Evolutionary conservation across 2,888 invertebrate genomes (phyloP).

Genomic region (Hypolimnas misippus): DNA sequence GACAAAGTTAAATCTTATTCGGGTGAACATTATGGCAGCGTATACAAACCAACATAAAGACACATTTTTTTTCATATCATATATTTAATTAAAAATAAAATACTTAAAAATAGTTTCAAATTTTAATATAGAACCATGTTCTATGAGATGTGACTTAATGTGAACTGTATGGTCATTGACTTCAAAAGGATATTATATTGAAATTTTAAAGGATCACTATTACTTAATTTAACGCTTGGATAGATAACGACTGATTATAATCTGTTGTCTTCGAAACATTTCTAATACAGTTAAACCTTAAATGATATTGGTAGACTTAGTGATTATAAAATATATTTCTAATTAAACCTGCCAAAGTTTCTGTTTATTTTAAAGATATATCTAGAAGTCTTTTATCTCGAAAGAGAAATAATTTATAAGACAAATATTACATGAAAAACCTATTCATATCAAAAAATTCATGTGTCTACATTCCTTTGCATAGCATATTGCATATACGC

Average conservation of each 20-base stretch:
- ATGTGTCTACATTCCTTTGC: no score
- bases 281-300: not conserved
- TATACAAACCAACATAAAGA: no score
- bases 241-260: constrained; percentile 22
- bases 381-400: no score
- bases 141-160: not conserved
- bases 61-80: no score
- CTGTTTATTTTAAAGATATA: not conserved
- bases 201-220: constrained; percentile 13
- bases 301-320: not conserved
- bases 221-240: constrained; percentile 18
- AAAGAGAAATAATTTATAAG: no score
- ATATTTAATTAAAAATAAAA: no score
- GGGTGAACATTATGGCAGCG: no score
- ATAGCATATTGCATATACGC: no score
- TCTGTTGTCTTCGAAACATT: constrained; percentile 20
- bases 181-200: not conserved
- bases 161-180: not conserved
- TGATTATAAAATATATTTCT: not conserved
- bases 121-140: not conserved
- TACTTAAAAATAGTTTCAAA: no score
- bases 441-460: no score
- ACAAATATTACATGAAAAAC: no score
- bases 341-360: not conserved
- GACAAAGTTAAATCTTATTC: no score